Evolutionary conservation across 2,797 vertebrate genomes (phyloP).

Genomic region (Onychomys leucogaster): DNA sequence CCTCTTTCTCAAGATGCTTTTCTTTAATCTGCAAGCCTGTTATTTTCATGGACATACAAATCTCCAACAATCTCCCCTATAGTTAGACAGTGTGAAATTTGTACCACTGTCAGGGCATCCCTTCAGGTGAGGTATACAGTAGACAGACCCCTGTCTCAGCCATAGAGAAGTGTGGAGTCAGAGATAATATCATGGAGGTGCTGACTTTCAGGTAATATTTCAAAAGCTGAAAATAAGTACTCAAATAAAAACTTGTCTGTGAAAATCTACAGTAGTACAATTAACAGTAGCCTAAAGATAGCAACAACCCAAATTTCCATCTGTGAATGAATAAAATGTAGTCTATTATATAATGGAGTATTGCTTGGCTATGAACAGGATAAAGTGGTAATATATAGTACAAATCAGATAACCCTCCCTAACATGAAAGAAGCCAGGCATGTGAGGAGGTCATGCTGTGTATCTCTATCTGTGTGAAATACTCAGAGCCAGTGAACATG

Average conservation of each 20-base stretch:
- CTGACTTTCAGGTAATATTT: neutral
- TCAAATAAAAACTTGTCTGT: neutral
- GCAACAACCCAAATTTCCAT: neutral
- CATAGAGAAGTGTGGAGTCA: neutral
- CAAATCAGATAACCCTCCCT: neutral
- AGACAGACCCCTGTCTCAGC: neutral
- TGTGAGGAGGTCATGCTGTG: fast-evolving
- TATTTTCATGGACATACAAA: neutral
- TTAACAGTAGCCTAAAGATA: neutral
- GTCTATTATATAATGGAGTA: neutral
- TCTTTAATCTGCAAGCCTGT: neutral
- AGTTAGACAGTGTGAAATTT: neutral
- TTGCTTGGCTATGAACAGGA: neutral
- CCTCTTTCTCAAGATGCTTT: neutral
- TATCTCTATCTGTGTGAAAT: neutral
- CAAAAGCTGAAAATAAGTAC: neutral
- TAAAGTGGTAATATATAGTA: neutral
- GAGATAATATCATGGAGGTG: neutral
- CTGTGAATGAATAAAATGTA: neutral
- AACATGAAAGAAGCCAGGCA: neutral
- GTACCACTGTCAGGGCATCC: neutral
- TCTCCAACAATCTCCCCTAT: neutral
- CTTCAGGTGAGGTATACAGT: neutral
- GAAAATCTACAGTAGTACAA: neutral
- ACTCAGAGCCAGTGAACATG: neutral